Conservation (phyloP, 2,888 invertebrate species). For the Amaurobius ferox region DNA sequence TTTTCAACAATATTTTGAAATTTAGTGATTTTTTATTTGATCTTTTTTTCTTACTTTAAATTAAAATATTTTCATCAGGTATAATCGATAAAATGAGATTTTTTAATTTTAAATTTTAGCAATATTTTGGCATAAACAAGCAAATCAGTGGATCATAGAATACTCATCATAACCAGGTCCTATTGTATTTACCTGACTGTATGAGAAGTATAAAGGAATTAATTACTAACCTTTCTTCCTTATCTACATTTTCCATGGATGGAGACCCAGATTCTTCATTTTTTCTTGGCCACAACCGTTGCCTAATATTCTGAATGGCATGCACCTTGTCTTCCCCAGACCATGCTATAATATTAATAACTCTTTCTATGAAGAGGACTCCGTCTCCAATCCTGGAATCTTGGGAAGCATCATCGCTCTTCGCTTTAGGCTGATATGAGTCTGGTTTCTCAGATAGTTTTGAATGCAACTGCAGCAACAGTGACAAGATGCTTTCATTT, state of each 20-base stretch:
- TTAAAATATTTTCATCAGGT: too few species aligned
- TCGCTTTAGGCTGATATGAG: constrained; percentile 82
- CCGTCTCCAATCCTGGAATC: constrained; percentile 86
- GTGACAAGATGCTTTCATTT: constrained; percentile 87
- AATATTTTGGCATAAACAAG: too few species aligned
- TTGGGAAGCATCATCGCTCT: constrained; percentile 72
- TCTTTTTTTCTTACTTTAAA: too few species aligned
- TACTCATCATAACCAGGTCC: too few species aligned
- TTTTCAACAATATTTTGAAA: too few species aligned
- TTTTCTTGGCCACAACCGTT: constrained; percentile 84
- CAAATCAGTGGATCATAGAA: too few species aligned
- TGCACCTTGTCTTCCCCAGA: constrained; percentile 28
- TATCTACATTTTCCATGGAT: constrained; percentile 83
- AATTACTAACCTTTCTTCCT: constrained; percentile 83
- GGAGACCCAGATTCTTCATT: constrained; percentile 14
- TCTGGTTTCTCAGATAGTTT: constrained; percentile 89
- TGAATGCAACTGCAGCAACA: constrained; percentile 92
- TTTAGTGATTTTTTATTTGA: too few species aligned
- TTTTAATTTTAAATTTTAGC: too few species aligned
- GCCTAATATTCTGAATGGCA: constrained; percentile 83
- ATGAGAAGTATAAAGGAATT: too few species aligned
- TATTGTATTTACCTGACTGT: too few species aligned
- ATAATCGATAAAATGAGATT: too few species aligned
- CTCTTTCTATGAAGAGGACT: constrained; percentile 88
- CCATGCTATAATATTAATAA: constrained; percentile 81